Conservation (phyloP, 2,888 invertebrate species). For the Drosophila vallismaia region DNA sequence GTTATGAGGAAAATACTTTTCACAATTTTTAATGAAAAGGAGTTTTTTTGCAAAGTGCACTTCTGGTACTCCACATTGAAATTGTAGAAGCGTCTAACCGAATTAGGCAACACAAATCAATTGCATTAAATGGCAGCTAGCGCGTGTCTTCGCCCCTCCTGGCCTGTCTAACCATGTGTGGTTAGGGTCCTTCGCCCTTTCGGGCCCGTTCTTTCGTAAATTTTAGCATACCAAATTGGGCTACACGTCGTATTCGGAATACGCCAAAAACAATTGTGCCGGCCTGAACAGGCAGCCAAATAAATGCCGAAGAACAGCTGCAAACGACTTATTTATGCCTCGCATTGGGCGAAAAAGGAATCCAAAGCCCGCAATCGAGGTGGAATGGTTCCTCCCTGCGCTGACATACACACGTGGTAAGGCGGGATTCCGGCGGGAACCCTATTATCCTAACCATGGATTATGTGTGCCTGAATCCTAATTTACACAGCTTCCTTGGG, state of each 20-base stretch:
- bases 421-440: constrained; percentile 10
- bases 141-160: constrained; percentile 42
- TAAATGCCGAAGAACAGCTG: constrained; percentile 69
- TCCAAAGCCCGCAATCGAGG: neutral
- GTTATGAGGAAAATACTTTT: too few relatives aligned
- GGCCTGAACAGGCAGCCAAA: constrained; percentile 62
- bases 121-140: constrained; percentile 71
- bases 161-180: constrained; percentile 12
- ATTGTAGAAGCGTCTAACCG: constrained; percentile 56
- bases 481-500: constrained; percentile 37
- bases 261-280: constrained; percentile 53
- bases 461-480: constrained; percentile 33
- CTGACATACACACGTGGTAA: neutral
- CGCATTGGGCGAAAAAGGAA: constrained; percentile 36
- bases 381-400: neutral
- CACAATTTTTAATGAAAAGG: neutral
- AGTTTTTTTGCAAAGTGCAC: constrained; percentile 9
- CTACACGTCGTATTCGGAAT: constrained; percentile 32
- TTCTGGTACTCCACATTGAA: constrained; percentile 23
- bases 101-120: constrained; percentile 73
- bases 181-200: constrained; percentile 17
- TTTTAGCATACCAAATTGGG: constrained; percentile 57
- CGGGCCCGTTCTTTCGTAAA: neutral
- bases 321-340: constrained; percentile 73
- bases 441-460: constrained; percentile 25